A percentile compares a stretch with the other conserved stretches of the same genome.
Conservation (phyloP, 2,797 vertebrate genomes). For the Lutjanus campechanus region DNA sequence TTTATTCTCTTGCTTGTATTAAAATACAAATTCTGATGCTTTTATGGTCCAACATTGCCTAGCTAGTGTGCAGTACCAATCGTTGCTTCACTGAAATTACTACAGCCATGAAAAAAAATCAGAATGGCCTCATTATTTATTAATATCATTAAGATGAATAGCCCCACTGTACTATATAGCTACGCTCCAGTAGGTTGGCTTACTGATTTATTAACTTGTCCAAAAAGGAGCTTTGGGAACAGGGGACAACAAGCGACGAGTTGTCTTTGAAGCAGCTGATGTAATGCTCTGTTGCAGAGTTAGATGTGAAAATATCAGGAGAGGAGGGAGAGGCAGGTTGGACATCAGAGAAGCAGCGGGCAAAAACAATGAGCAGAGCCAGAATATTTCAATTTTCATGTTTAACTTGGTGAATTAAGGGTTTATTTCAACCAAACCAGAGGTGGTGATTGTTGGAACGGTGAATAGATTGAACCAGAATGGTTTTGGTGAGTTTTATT, state of each 20-base stretch:
- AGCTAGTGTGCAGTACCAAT: not conserved
- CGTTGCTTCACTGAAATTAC: not conserved
- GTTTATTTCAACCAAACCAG: too few species aligned
- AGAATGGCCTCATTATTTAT: not conserved
- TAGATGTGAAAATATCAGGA: too few species aligned
- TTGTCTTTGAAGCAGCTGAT: constrained; percentile 25
- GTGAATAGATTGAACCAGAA: too few species aligned
- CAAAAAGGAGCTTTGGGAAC: constrained; percentile 19
- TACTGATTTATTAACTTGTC: constrained; percentile 7
- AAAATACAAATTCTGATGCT: not conserved
- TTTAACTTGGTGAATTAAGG: too few species aligned
- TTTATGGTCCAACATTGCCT: not conserved
- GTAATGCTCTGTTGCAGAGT: not conserved
- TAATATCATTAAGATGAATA: constrained; percentile 4
- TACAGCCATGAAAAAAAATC: not conserved
- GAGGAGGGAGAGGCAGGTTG: too few species aligned
- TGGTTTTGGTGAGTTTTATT: too few species aligned
- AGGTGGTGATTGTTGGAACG: too few species aligned
- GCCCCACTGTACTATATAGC: not conserved
- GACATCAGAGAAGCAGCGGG: too few species aligned
- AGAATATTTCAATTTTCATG: too few species aligned
- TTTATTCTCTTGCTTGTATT: not conserved
- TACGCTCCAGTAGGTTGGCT: not conserved
- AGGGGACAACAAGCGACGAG: not conserved
- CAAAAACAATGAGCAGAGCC: too few species aligned